Evolutionary conservation across 2,113 vertebrate genomes (phyloP).

Genomic region (Trichomycterus rosablanca): DNA sequence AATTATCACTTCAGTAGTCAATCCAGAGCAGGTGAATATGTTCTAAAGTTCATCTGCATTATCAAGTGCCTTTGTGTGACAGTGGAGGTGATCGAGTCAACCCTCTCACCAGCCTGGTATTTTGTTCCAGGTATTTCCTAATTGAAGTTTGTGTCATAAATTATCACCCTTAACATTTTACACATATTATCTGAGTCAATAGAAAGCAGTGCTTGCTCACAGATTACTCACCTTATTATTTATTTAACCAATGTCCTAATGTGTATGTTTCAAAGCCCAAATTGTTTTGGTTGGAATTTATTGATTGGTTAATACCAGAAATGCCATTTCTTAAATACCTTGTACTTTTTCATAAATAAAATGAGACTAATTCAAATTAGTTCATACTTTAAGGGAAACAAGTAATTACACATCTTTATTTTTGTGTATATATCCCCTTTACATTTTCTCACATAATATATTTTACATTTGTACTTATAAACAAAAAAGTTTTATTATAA

Average conservation of each 20-base stretch:
- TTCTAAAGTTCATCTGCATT: background rate
- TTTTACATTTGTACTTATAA: too few species aligned
- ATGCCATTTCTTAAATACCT: background rate
- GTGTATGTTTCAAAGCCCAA: background rate
- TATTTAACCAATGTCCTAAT: background rate
- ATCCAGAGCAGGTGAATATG: background rate
- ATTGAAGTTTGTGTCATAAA: slow-evolving; percentile 19
- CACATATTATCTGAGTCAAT: background rate
- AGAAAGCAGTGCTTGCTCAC: too few species aligned
- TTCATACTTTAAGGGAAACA: too few species aligned
- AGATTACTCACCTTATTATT: background rate
- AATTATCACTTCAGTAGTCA: slow-evolving; percentile 19
- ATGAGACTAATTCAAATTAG: background rate
- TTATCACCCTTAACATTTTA: slow-evolving; percentile 1
- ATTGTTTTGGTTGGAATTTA: background rate
- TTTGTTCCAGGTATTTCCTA: slow-evolving; percentile 22
- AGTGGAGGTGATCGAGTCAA: background rate
- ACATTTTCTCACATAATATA: too few species aligned
- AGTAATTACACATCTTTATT: too few species aligned
- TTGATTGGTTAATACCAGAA: background rate
- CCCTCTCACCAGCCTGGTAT: slow-evolving; percentile 3
- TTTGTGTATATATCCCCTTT: too few species aligned
- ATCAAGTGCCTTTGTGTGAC: slow-evolving; percentile 9
- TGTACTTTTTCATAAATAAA: background rate
- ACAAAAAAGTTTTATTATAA: too few species aligned